These are phyloP conservation scores for Seira sanloemensis DNA, from an alignment of 2,888 invertebrate species.

Conservation along the genomic window DNA sequence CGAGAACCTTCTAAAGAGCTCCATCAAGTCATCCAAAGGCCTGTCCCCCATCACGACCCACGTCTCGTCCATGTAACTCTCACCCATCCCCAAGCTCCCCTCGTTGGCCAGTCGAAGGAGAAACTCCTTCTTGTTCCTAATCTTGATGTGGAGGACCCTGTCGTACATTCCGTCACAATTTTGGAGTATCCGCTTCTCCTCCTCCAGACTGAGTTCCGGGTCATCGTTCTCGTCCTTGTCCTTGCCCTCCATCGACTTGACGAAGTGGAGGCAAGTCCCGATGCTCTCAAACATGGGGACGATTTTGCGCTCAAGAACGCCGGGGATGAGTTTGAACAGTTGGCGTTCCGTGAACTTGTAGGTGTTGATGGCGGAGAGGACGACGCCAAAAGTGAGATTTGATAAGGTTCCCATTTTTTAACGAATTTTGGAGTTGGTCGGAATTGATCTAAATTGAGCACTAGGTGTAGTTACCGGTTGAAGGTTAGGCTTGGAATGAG, in stretches of 20 bases:
- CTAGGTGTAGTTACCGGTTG: no score
- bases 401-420: neutral
- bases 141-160: conserved; percentile 8
- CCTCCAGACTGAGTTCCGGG: neutral
- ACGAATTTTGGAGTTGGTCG: no score
- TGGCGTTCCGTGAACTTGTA: neutral
- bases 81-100: conserved; percentile 30
- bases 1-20: neutral
- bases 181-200: neutral
- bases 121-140: conserved; percentile 15
- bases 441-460: no score
- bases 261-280: neutral
- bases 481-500: no score
- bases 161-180: neutral
- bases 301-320: neutral
- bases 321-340: neutral
- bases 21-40: neutral
- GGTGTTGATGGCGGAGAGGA: neutral
- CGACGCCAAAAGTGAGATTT: neutral
- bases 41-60: conserved; percentile 13
- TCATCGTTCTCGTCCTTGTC: neutral
- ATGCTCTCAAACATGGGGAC: neutral
- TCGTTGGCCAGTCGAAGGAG: neutral
- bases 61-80: conserved; percentile 34
- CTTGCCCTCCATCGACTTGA: neutral